A percentile compares a stretch with the other conserved stretches of the same genome.
Evolutionary conservation across 2,888 invertebrate species (phyloP).

Genomic region (Apamea crenata): DNA sequence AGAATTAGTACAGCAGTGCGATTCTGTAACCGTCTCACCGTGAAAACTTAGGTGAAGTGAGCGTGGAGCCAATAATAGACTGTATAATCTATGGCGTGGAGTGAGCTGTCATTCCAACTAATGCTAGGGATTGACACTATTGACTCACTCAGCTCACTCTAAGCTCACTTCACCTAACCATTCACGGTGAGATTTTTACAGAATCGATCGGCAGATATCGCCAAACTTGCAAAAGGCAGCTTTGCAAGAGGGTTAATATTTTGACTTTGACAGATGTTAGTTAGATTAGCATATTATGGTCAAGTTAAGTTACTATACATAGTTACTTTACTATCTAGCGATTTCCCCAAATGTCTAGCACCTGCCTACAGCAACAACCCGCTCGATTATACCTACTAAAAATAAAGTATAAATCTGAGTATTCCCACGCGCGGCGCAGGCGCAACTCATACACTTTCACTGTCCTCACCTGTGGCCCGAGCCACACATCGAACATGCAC

Average conservation of each 20-base stretch:
- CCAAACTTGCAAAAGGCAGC: not conserved
- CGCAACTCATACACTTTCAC: constrained; percentile 55
- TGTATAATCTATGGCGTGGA: too few relatives aligned
- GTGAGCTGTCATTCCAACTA: too few relatives aligned
- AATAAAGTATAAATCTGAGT: constrained; percentile 49
- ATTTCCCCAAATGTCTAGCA: constrained; percentile 1
- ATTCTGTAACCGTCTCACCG: too few relatives aligned
- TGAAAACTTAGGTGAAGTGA: too few relatives aligned
- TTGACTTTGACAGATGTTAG: too few relatives aligned
- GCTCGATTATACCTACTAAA: constrained; percentile 13
- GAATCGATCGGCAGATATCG: not conserved
- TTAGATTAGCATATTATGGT: too few relatives aligned
- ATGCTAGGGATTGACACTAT: too few relatives aligned
- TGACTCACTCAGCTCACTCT: too few relatives aligned
- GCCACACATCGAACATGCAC: not conserved
- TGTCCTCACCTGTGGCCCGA: constrained; percentile 41
- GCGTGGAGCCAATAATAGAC: too few relatives aligned
- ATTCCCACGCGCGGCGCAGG: constrained; percentile 49
- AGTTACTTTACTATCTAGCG: not conserved
- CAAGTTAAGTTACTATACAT: not conserved
- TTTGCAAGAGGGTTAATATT: too few relatives aligned
- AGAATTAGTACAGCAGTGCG: not conserved
- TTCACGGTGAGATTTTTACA: too few relatives aligned
- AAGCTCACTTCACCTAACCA: too few relatives aligned
- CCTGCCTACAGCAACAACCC: constrained; percentile 9